Conservation (phyloP, 2,888 invertebrate species). For the Lasioglossum vierecki region DNA sequence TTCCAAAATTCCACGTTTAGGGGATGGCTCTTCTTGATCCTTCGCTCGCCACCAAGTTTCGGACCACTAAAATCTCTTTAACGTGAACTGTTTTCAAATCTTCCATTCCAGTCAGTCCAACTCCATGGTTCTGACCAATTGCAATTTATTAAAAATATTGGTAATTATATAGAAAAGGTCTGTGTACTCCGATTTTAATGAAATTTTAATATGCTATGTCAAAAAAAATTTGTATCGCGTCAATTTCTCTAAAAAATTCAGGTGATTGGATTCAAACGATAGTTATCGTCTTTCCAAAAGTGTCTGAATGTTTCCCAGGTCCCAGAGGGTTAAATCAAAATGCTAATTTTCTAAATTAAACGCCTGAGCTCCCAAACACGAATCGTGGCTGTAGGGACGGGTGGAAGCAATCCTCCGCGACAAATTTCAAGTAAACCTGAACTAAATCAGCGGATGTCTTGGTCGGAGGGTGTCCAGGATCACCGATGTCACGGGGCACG, state of each 20-base stretch:
- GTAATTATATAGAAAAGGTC: too few relatives aligned
- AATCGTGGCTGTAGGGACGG: neutral
- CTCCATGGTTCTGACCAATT: too few relatives aligned
- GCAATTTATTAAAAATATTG: too few relatives aligned
- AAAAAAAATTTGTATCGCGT: too few relatives aligned
- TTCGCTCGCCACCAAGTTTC: neutral
- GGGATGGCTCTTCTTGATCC: neutral
- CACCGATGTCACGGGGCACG: conserved; percentile 19
- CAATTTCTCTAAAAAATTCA: too few relatives aligned
- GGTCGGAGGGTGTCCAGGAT: neutral
- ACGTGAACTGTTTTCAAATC: neutral
- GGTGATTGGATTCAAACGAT: neutral
- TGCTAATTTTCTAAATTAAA: neutral
- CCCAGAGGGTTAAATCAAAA: neutral
- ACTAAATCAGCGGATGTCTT: neutral
- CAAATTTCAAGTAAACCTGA: neutral
- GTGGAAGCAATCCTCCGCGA: neutral
- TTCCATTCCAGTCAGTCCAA: too few relatives aligned
- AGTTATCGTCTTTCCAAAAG: too few relatives aligned
- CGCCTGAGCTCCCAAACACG: neutral
- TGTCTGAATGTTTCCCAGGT: too few relatives aligned
- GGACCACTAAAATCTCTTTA: neutral
- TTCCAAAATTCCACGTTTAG: conserved; percentile 38
- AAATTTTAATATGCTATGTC: too few relatives aligned
- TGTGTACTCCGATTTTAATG: too few relatives aligned